phyloP scores from a whole-genome alignment of 2,113 vertebrate species.

The Poeciliopsis turrubarensis region DNA sequence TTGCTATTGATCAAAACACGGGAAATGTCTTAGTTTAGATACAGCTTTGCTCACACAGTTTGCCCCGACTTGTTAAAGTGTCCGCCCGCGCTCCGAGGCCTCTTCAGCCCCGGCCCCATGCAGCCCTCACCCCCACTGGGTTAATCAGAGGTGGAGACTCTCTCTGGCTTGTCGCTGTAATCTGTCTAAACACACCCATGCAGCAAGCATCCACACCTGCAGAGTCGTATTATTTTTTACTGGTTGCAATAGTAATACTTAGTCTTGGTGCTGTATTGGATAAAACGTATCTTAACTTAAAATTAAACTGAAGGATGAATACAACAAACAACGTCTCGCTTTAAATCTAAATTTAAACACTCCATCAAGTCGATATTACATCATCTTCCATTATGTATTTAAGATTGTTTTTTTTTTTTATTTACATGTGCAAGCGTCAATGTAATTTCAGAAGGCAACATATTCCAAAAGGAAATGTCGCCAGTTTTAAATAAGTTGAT shows the following conservation, averaged over 20 bases:
- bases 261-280: conserved; percentile 6
- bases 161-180: conserved; percentile 46
- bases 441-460: no score
- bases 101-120: conserved; percentile 41
- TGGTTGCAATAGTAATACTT: conserved; percentile 32
- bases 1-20: conserved; percentile 10
- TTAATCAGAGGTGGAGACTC: conserved; percentile 62
- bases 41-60: conserved; percentile 8
- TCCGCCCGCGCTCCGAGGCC: conserved; percentile 33
- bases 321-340: no score
- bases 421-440: no score
- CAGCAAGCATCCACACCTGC: conserved; percentile 22
- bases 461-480: no score
- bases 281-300: neutral
- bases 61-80: conserved; percentile 47
- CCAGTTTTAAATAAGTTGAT: neutral
- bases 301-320: no score
- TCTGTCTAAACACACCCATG: conserved; percentile 50
- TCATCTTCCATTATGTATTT: no score
- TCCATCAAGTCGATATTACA: no score
- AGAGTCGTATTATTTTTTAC: conserved; percentile 14
- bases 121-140: conserved; percentile 56
- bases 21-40: conserved; percentile 1
- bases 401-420: no score
- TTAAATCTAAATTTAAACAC: no score